Conservation (phyloP, 2,888 invertebrate genomes). For the Allolobophora icterica region DNA sequence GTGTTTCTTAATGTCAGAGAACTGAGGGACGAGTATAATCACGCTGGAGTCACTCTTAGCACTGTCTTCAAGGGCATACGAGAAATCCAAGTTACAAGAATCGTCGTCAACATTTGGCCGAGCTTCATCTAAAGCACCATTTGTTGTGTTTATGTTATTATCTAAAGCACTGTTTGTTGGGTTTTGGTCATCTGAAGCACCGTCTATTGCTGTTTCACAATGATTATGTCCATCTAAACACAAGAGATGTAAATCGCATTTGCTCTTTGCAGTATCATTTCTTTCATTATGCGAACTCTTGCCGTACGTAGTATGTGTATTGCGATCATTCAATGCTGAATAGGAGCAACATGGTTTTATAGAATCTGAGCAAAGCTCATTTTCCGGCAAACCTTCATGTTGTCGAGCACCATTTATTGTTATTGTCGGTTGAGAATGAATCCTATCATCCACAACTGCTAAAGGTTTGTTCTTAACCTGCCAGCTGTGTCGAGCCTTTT, state of each 20-base stretch:
- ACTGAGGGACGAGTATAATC: constrained; percentile 1
- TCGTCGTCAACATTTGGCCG: neutral
- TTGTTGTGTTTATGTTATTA: neutral
- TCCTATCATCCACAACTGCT: neutral
- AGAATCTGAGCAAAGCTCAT: neutral
- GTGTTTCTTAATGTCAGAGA: too few relatives aligned
- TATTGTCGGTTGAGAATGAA: neutral
- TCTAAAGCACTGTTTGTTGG: neutral
- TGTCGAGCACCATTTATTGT: neutral
- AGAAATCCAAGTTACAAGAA: neutral
- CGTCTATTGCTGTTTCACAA: neutral
- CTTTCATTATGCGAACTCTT: neutral
- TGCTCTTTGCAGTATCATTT: neutral
- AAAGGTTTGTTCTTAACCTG: neutral
- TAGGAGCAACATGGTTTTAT: neutral
- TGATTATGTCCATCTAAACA: neutral
- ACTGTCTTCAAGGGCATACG: neutral
- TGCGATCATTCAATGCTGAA: neutral
- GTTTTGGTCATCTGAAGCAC: constrained; percentile 10
- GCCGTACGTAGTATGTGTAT: neutral
- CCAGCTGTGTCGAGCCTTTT: neutral
- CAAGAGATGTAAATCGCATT: neutral
- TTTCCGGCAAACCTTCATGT: neutral
- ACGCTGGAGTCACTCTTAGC: neutral
- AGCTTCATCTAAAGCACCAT: neutral